phyloP scores from a whole-genome alignment of 2,113 vertebrate species.

The Dasypus novemcinctus region DNA sequence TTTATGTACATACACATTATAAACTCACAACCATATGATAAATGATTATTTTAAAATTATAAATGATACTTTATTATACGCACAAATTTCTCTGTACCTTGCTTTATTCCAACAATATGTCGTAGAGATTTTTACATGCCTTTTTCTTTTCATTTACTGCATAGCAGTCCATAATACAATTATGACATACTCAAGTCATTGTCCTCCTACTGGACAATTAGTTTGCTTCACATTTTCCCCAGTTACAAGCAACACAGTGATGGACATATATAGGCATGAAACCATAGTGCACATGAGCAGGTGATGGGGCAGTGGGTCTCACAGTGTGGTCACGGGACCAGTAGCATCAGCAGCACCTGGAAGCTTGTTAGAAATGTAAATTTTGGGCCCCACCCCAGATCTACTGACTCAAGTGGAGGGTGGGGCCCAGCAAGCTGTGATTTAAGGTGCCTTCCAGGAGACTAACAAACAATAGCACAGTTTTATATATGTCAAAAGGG shows the following conservation, averaged over 20 bases:
- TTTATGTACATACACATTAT: neutral
- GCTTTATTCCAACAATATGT: conserved; percentile 23
- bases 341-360: no score
- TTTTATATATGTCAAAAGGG: neutral
- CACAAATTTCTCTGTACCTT: neutral
- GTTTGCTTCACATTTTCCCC: neutral
- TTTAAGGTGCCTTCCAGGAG: neutral
- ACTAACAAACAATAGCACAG: neutral
- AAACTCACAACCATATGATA: neutral
- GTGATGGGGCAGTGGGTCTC: neutral
- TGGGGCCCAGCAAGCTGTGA: neutral
- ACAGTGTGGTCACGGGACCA: neutral
- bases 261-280: neutral
- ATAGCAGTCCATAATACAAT: neutral
- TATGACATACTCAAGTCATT: neutral
- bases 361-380: neutral
- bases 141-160: conserved; percentile 10
- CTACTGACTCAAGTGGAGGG: neutral
- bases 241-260: neutral
- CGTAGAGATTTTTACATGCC: neutral
- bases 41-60: neutral
- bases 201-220: neutral
- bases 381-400: neutral
- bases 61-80: neutral
- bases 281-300: neutral